These are phyloP conservation scores for Oncorhynchus gorbuscha DNA, from an alignment of 2,113 vertebrate genomes.

Conservation along the genomic window DNA sequence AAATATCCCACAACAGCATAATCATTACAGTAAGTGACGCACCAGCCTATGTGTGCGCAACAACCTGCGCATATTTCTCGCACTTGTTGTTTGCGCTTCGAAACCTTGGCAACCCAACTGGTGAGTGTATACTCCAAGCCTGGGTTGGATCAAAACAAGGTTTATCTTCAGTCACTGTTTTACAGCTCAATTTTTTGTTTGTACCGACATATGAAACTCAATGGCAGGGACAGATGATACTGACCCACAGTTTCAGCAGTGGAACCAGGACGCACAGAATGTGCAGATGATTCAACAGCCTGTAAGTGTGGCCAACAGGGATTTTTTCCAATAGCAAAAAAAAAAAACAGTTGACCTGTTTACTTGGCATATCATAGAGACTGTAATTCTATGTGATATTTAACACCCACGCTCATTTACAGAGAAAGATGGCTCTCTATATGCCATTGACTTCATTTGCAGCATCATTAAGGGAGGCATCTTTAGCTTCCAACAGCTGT, in stretches of 20 bases:
- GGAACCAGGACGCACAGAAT: conserved; percentile 15
- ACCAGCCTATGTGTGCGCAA: neutral
- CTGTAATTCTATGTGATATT: neutral
- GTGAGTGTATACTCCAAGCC: neutral
- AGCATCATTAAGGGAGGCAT: no score
- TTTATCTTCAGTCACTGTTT: neutral
- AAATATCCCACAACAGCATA: no score
- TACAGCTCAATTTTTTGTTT: no score
- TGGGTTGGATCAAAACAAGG: neutral
- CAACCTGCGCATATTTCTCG: neutral
- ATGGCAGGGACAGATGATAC: conserved; percentile 44
- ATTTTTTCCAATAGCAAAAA: neutral
- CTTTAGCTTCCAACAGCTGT: no score
- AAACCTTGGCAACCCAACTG: conserved; percentile 45
- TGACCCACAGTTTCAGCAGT: conserved; percentile 19
- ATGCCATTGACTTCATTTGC: no score
- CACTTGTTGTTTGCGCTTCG: conserved; percentile 24
- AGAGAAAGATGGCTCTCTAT: no score
- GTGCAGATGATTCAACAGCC: conserved; percentile 28
- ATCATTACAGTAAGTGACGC: neutral
- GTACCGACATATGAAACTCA: neutral
- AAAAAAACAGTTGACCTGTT: neutral
- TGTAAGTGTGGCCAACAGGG: conserved; percentile 23
- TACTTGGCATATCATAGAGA: neutral
- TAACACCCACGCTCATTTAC: neutral